Evolutionary conservation across 1,140 invertebrate species (phyloP).

Genomic region (Anadara kagoshimensis): DNA sequence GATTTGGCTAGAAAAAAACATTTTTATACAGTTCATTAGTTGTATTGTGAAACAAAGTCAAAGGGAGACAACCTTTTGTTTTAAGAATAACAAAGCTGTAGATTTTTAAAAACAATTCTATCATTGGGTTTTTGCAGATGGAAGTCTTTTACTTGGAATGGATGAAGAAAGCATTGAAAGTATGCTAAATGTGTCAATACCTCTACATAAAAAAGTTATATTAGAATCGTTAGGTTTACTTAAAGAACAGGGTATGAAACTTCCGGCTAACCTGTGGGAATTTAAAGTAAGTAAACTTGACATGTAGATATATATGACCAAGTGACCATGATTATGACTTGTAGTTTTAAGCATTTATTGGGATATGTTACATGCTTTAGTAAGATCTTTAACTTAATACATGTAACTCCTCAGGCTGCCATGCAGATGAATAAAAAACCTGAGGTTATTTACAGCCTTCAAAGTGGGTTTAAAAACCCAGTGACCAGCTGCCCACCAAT

Average conservation of each 20-base stretch:
- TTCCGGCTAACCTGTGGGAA: slow-evolving; percentile 63
- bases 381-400: too few relatives aligned
- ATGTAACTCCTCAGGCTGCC: background rate
- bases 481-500: too few relatives aligned
- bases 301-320: background rate
- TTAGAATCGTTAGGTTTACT: slow-evolving; percentile 47
- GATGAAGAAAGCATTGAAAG: slow-evolving; percentile 46
- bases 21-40: too few relatives aligned
- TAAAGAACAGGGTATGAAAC: slow-evolving; percentile 53
- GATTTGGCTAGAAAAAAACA: too few relatives aligned
- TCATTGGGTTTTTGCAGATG: slow-evolving; percentile 49
- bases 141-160: slow-evolving; percentile 50
- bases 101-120: too few relatives aligned
- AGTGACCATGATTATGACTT: background rate
- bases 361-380: too few relatives aligned
- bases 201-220: slow-evolving; percentile 54
- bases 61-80: too few relatives aligned
- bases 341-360: background rate
- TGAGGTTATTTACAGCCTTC: background rate
- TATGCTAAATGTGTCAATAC: slow-evolving; percentile 54
- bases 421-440: background rate
- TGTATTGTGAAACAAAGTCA: too few relatives aligned
- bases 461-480: background rate
- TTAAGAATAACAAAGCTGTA: too few relatives aligned
- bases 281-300: slow-evolving; percentile 58